phyloP scores from a whole-genome alignment of 2,888 invertebrate species.

The Ophioninae sp. region DNA sequence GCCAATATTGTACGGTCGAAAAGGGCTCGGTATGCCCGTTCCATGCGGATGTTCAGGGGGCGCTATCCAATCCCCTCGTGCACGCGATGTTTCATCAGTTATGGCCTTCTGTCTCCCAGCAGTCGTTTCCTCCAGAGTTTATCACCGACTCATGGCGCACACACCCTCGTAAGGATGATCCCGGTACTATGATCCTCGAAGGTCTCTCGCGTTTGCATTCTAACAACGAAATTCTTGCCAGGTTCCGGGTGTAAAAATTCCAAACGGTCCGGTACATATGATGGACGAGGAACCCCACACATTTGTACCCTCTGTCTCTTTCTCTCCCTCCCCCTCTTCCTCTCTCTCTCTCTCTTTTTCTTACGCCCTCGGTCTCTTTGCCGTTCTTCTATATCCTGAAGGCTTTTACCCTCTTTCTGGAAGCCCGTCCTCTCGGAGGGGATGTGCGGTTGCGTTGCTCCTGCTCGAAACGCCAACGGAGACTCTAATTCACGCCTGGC shows the following conservation, averaged over 20 bases:
- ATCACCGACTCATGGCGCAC: background rate
- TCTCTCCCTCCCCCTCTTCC: background rate
- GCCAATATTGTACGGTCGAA: too few relatives aligned
- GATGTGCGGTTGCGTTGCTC: conserved; percentile 44
- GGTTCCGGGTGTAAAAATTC: conserved; percentile 77
- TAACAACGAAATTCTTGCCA: conserved; percentile 63
- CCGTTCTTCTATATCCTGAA: conserved; percentile 20
- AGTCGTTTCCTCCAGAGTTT: conserved; percentile 3
- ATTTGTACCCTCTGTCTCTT: background rate
- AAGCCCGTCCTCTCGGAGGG: conserved; percentile 10
- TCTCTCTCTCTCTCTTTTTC: conserved; percentile 6
- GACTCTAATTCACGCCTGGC: conserved; percentile 78
- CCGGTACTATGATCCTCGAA: conserved; percentile 21
- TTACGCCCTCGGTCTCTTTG: background rate
- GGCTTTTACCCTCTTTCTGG: conserved; percentile 32
- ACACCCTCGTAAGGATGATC: conserved; percentile 14
- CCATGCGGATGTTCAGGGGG: conserved; percentile 1
- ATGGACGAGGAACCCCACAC: conserved; percentile 44
- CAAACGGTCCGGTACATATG: conserved; percentile 68
- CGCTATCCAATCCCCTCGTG: conserved; percentile 10
- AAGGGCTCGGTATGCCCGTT: too few relatives aligned
- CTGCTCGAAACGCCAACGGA: conserved; percentile 57
- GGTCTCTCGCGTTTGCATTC: conserved; percentile 55
- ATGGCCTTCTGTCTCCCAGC: conserved; percentile 4
- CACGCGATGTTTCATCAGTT: background rate